These are phyloP conservation scores for Dascillus cervinus DNA, from an alignment of 2,888 invertebrate genomes.

Conservation along the genomic window DNA sequence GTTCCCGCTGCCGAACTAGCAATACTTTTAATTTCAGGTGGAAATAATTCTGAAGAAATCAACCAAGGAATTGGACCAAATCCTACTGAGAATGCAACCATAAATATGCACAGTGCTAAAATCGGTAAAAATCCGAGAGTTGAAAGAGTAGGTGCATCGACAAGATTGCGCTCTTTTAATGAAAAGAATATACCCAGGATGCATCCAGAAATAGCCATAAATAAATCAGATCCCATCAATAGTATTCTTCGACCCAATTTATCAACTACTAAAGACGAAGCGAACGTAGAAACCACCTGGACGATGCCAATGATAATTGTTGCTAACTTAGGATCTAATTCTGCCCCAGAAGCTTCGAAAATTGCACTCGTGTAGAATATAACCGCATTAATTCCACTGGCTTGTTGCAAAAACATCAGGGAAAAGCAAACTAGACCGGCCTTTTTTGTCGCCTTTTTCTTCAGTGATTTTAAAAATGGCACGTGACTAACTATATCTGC, in stretches of 20 bases:
- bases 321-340: conserved; percentile 50
- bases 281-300: conserved; percentile 69
- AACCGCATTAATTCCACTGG: conserved; percentile 76
- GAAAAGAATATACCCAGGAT: conserved; percentile 65
- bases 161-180: conserved; percentile 32
- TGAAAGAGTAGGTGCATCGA: conserved; percentile 41
- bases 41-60: conserved; percentile 74
- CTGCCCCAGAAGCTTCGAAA: conserved; percentile 57
- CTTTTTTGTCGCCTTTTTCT: conserved; percentile 53
- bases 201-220: conserved; percentile 63
- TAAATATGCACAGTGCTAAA: conserved; percentile 63
- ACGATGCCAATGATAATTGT: conserved; percentile 75
- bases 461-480: conserved; percentile 50
- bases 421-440: conserved; percentile 64
- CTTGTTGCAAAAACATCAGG: conserved; percentile 84
- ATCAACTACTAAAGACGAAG: conserved; percentile 72
- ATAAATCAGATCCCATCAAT: conserved; percentile 59
- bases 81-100: conserved; percentile 72
- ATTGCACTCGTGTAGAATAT: conserved; percentile 72
- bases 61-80: conserved; percentile 86
- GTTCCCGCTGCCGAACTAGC: conserved; percentile 71
- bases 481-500: conserved; percentile 46
- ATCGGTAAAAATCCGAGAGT: conserved; percentile 68
- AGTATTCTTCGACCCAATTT: conserved; percentile 70
- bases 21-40: conserved; percentile 67